Percentiles rank a stretch among this genome's conserved stretches.
Evolutionary conservation across 2,797 vertebrate genomes (phyloP).

Genomic region (Sarcoramphus papa): DNA sequence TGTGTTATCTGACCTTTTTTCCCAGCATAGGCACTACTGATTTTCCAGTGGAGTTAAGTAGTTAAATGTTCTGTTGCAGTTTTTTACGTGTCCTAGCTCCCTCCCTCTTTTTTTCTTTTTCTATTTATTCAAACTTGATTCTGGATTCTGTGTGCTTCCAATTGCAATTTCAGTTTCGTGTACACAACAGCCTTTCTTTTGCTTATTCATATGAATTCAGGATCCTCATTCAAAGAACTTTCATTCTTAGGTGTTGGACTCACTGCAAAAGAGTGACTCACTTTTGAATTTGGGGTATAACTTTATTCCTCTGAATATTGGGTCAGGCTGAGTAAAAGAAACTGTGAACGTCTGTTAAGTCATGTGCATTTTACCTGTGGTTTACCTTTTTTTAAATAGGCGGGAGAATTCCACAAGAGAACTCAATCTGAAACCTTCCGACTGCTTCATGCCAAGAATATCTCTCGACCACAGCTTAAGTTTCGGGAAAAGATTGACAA

Average conservation of each 20-base stretch:
- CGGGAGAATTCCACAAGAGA: constrained; percentile 71
- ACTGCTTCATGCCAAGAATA: constrained; percentile 92
- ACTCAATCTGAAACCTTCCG: constrained; percentile 84
- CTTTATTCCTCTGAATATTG: neutral
- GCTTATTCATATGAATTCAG: neutral
- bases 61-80: fast-evolving
- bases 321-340: neutral
- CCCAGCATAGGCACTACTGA: neutral
- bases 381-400: constrained; percentile 62
- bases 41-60: neutral
- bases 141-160: neutral
- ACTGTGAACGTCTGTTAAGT: neutral
- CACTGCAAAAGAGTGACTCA: neutral
- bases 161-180: neutral
- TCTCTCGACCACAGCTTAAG: constrained; percentile 88
- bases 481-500: constrained; percentile 95
- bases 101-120: neutral
- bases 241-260: neutral
- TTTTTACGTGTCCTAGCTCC: neutral
- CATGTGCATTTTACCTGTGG: neutral
- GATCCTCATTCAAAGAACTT: neutral
- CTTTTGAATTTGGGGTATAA: neutral
- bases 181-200: neutral
- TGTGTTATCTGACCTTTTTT: neutral
- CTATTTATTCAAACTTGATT: neutral